Evolutionary conservation across 1,140 invertebrate genomes (phyloP), one percentile per base, ranked within the genome.

Genomic region (Drosophila bocqueti): DNA sequence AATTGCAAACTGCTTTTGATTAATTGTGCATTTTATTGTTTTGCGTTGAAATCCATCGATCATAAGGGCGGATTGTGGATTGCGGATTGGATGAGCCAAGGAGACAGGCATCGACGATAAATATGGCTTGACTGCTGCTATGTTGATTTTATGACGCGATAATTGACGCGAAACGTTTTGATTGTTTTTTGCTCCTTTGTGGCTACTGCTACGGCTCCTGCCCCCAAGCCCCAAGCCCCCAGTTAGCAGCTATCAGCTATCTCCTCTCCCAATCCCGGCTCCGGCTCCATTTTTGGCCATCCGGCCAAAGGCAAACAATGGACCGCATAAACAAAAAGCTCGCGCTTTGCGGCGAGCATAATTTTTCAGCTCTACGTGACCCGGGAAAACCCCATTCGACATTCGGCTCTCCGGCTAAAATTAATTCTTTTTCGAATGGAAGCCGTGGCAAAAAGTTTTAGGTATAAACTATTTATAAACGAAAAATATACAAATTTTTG

Each of bases 1-100:
- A 85, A 86, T 69, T 71, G 74, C 47, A 68, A 81, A 82, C 76
- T 78, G 82, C 61, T 76, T 86, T 85, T 89, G 85, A 89, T 89
- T 89, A 89, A 89, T 89, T 89, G 85, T 85, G 82, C 67, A 91
- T 90, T 89, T 89, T 85, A 89, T 89, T 89, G 85, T 90, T 89
- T 85, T 84, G 78, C 67, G 71, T 60, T 73, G 75, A 82, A 82
- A 81, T 74, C 82, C 85, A 89, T 89, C 85, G 85, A 89, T 89
- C 85, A 89, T 29, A 8, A 55, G 49, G 24, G 6, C 47, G 55
- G 38, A 50, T 40, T 57, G 54, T 18, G 54, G 38, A 50, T 38
- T 24, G 46, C 34, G 67, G 31, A 50, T 46, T 24, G 46, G 57
- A 57, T 38, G 76, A 49, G 57, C 50, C 18, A 50, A 49, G 38